phyloP scores from a whole-genome alignment of 2,113 vertebrate genomes.

The Peromyscus maniculatus region DNA sequence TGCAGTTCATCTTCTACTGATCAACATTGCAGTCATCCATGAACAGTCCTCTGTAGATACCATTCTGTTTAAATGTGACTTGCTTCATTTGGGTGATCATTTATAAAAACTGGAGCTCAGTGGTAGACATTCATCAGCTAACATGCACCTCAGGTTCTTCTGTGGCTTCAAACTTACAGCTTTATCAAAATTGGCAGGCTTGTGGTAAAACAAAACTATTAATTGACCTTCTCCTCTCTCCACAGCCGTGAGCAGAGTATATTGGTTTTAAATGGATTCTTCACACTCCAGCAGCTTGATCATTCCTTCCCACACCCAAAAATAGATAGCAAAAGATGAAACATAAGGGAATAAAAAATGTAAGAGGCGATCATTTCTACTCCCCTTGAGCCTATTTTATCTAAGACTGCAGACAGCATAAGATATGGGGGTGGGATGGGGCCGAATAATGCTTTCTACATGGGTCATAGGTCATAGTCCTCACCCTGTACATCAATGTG shows the following conservation, averaged over 20 bases:
- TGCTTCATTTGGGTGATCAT: constrained; percentile 19
- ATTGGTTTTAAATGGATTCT: constrained; percentile 72
- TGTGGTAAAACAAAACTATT: constrained; percentile 48
- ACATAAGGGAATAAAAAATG: not conserved
- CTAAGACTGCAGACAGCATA: not conserved
- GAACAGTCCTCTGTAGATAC: not conserved
- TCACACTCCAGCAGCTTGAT: constrained; percentile 55
- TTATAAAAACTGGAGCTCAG: not conserved
- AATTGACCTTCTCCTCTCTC: constrained; percentile 35
- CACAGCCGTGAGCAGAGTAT: not conserved
- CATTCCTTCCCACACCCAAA: not conserved
- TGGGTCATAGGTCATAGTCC: not conserved
- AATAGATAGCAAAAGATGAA: constrained; percentile 59
- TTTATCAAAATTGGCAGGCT: constrained; percentile 47
- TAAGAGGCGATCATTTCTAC: not conserved
- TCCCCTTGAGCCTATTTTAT: constrained; percentile 25
- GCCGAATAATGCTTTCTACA: not conserved
- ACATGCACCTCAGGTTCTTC: not conserved
- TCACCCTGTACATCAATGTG: not conserved
- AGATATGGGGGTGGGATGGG: not conserved
- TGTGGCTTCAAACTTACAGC: not conserved
- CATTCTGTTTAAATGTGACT: not conserved
- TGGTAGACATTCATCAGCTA: not conserved
- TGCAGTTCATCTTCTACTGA: not conserved
- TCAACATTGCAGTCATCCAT: not conserved